phyloP scores from a whole-genome alignment of 2,113 vertebrate genomes.

The Alectura lathami region DNA sequence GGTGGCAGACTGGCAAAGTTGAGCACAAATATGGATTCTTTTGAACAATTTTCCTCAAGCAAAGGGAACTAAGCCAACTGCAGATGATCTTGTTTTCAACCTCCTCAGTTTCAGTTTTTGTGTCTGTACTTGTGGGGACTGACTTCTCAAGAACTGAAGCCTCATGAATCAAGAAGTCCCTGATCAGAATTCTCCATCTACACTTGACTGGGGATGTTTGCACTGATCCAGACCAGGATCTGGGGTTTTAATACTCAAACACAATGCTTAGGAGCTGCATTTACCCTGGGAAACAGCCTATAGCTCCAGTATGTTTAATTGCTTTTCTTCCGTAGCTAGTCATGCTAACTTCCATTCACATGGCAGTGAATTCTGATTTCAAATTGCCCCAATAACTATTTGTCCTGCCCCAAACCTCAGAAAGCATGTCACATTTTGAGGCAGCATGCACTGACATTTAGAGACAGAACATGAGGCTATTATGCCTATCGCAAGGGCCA shows the following conservation, averaged over 20 bases:
- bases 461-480: not conserved
- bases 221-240: not conserved
- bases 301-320: not conserved
- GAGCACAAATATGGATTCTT: not conserved
- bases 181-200: not conserved
- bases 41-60: not conserved
- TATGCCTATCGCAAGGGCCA: not conserved
- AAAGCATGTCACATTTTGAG: not conserved
- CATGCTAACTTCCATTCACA: not conserved
- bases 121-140: not conserved
- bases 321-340: not conserved
- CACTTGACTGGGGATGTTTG: accelerated
- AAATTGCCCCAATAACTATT: not conserved
- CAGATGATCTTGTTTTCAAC: not conserved
- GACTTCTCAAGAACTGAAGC: not conserved
- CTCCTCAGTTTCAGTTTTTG: not conserved
- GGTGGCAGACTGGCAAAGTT: not conserved
- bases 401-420: not conserved
- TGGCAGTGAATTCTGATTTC: not conserved
- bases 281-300: not conserved
- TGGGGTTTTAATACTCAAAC: not conserved
- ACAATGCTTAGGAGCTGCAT: not conserved
- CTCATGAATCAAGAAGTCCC: not conserved
- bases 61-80: not conserved
- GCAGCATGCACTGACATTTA: not conserved